A percentile compares a stretch with the other conserved stretches of the same genome.
Evolutionary conservation across 1,140 invertebrate genomes (phyloP).

Genomic region (Doryteuthis pealeii): DNA sequence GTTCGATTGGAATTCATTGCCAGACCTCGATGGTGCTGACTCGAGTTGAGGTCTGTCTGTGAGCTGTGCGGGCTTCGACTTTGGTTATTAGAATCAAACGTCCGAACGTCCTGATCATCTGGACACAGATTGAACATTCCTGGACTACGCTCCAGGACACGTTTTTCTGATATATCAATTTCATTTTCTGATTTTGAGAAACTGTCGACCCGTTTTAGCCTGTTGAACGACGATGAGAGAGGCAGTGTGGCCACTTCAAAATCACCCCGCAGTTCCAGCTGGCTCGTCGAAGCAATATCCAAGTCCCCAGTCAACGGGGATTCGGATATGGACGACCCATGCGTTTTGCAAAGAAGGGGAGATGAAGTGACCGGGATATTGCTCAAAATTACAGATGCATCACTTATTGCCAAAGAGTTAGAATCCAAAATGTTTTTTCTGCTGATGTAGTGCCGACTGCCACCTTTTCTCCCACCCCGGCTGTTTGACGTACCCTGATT

Average conservation of each 20-base stretch:
- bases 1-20: too few relatives aligned
- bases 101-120: neutral
- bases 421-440: conserved; percentile 1
- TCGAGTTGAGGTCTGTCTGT: neutral
- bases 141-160: neutral
- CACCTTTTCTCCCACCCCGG: neutral
- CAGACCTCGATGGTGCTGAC: neutral
- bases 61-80: neutral
- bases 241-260: too few relatives aligned
- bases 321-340: too few relatives aligned
- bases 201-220: neutral
- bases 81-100: neutral
- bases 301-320: too few relatives aligned
- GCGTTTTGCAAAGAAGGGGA: neutral
- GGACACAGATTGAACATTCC: neutral
- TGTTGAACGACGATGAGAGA: too few relatives aligned
- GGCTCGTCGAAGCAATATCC: too few relatives aligned
- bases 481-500: neutral
- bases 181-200: conserved; percentile 1
- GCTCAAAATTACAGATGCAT: neutral
- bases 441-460: neutral
- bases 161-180: neutral
- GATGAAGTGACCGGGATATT: neutral
- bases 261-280: too few relatives aligned
- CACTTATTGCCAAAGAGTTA: neutral